These are phyloP conservation scores for Alauda arvensis DNA, from an alignment of 2,797 vertebrate species.

Conservation along the genomic window DNA sequence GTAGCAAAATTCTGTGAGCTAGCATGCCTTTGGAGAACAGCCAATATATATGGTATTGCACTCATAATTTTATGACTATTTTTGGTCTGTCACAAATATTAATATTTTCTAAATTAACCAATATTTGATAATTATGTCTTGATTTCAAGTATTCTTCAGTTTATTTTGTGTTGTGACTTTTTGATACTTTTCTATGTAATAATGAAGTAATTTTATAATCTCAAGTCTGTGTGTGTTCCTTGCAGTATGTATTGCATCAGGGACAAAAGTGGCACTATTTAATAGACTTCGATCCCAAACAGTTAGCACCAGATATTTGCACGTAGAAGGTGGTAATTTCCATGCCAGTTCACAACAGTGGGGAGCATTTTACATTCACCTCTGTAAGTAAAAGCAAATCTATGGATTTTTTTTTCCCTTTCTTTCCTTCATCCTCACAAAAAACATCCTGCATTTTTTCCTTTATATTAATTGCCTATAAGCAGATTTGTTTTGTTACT, in stretches of 20 bases:
- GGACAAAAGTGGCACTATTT: slow-evolving; percentile 98
- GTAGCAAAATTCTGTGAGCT: not conserved
- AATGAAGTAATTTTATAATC: slow-evolving; percentile 20
- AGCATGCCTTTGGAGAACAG: slow-evolving; percentile 2
- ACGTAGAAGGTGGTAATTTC: slow-evolving; percentile 97
- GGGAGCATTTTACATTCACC: slow-evolving; percentile 98
- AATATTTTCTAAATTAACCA: not conserved
- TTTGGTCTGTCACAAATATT: not conserved
- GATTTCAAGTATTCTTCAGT: not conserved
- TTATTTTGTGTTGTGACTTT: not conserved
- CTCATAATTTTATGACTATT: not conserved
- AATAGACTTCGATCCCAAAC: slow-evolving; percentile 97
- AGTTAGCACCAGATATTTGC: slow-evolving; percentile 96
- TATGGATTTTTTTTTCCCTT: not conserved
- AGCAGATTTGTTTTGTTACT: not conserved
- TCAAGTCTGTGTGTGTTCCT: slow-evolving; percentile 52
- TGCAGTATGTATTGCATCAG: slow-evolving; percentile 96
- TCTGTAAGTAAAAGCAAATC: slow-evolving; percentile 81
- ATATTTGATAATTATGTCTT: not conserved
- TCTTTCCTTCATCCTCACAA: not conserved
- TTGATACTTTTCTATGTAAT: not conserved
- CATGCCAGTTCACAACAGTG: slow-evolving; percentile 98
- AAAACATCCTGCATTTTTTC: not conserved
- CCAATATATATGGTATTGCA: not conserved
- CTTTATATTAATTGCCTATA: not conserved